These are phyloP conservation scores for Limnodromus scolopaceus DNA, from an alignment of 2,797 vertebrate genomes.

Conservation along the genomic window DNA sequence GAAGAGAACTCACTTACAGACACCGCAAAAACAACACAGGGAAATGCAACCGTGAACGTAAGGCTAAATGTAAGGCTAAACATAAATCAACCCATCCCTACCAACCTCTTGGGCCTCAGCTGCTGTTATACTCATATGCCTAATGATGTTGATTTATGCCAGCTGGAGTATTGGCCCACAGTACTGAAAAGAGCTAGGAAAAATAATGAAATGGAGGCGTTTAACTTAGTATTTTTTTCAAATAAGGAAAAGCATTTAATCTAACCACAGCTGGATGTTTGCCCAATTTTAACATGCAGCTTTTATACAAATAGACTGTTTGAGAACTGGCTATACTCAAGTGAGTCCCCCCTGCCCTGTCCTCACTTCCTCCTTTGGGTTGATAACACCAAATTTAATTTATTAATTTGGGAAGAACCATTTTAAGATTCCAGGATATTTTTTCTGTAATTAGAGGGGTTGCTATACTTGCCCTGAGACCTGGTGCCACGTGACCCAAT, in stretches of 20 bases:
- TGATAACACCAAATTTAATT: not conserved
- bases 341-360: fast-evolving
- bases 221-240: not conserved
- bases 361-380: not conserved
- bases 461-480: not conserved
- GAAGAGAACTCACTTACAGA: not conserved
- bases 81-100: not conserved
- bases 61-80: not conserved
- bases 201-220: not conserved
- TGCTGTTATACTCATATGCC: not conserved
- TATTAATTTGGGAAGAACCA: not conserved
- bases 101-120: not conserved
- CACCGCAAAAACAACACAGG: not conserved
- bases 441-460: not conserved
- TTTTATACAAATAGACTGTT: not conserved
- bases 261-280: not conserved
- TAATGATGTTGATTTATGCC: not conserved
- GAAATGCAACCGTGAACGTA: not conserved
- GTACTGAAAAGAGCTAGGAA: not conserved
- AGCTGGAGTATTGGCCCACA: not conserved
- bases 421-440: not conserved
- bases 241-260: not conserved
- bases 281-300: not conserved
- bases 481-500: not conserved
- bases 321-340: not conserved